Evolutionary conservation across 2,113 vertebrate genomes (phyloP).

Genomic region (Macroglossus sobrinus): DNA sequence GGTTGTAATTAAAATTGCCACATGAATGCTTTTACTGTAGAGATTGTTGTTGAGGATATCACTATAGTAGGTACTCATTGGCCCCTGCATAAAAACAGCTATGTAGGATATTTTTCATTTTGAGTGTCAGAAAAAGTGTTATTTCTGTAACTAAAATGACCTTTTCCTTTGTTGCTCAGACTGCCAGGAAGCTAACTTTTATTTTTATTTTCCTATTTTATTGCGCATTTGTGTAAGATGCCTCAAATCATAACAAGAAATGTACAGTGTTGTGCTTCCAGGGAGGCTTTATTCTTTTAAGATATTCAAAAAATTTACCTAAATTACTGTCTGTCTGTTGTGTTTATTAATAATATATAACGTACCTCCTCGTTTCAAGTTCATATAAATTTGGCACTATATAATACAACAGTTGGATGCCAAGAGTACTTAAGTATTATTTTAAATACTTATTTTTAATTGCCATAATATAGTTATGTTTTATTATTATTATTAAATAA

Average conservation of each 20-base stretch:
- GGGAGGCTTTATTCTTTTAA: not conserved
- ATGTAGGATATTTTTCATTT: not conserved
- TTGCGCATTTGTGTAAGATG: constrained; percentile 24
- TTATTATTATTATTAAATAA: constrained; percentile 23
- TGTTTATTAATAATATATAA: constrained; percentile 27
- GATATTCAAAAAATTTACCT: not conserved
- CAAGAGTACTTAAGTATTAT: constrained; percentile 33
- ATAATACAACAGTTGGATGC: not conserved
- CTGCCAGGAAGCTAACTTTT: constrained; percentile 7
- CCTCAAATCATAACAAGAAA: not conserved
- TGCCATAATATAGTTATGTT: not conserved
- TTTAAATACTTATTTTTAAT: constrained; percentile 38
- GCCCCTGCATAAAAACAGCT: not conserved
- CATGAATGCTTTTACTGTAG: constrained; percentile 5
- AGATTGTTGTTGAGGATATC: not conserved
- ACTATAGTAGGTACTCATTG: not conserved
- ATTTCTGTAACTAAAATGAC: not conserved
- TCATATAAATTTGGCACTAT: not conserved
- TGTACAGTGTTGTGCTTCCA: not conserved
- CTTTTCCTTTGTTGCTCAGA: not conserved
- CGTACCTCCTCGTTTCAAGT: not conserved
- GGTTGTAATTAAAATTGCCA: constrained; percentile 19
- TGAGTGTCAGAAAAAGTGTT: not conserved
- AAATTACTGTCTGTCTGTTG: not conserved
- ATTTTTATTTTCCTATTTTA: constrained; percentile 49